phyloP scores from a whole-genome alignment of 1,140 invertebrate genomes.

The Nixonia krombeini region DNA sequence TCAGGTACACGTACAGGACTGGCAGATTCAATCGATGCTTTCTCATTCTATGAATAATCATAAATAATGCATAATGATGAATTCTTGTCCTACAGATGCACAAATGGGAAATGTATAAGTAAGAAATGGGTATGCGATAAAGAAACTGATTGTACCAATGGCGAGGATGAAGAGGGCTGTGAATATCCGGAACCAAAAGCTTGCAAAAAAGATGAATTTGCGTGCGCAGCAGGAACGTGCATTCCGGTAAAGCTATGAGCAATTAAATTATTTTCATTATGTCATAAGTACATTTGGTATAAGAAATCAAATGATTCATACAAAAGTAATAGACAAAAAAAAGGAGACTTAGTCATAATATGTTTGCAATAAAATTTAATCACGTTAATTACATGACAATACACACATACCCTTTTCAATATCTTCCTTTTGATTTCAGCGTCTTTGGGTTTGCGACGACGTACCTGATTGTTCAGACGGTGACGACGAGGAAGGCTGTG shows the following conservation, averaged over 20 bases:
- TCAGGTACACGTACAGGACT: slow-evolving; percentile 69
- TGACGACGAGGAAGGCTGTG: slow-evolving; percentile 86
- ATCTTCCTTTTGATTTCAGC: slow-evolving; percentile 63
- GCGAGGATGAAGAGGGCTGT: slow-evolving; percentile 86
- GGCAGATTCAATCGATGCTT: background rate
- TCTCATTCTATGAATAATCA: no score
- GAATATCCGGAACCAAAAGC: slow-evolving; percentile 74
- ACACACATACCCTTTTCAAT: no score
- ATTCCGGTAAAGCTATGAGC: slow-evolving; percentile 76
- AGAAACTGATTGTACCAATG: slow-evolving; percentile 85
- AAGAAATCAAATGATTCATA: background rate
- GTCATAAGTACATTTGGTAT: background rate
- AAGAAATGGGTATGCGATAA: slow-evolving; percentile 86
- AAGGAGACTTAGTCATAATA: no score
- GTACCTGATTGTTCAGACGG: slow-evolving; percentile 85
- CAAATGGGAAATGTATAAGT: slow-evolving; percentile 80
- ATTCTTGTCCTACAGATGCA: slow-evolving; percentile 69
- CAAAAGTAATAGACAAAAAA: no score
- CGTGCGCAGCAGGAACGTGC: slow-evolving; percentile 78
- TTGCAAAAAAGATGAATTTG: slow-evolving; percentile 77
- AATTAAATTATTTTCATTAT: slow-evolving; percentile 5
- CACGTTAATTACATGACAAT: no score
- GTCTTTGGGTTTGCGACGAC: slow-evolving; percentile 88
- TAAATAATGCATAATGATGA: no score
- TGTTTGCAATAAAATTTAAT: background rate